Evolutionary conservation across 2,888 invertebrate species (phyloP), one percentile per base, ranked within the genome.

Genomic region (Amblyjoppa proteus): DNA sequence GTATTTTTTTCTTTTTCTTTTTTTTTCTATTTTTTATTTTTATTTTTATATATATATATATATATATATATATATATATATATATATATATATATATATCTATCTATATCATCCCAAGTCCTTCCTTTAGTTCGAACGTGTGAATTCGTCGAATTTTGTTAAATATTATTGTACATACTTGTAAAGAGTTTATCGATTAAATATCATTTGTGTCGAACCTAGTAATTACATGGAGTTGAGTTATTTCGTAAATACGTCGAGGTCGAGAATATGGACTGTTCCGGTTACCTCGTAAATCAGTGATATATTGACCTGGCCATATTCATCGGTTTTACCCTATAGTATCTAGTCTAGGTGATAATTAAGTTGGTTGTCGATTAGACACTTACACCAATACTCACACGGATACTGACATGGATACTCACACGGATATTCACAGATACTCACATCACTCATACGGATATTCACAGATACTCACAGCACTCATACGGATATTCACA

Each of bases 121-220:
- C 84, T 75, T 87, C 75, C 76, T 86, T 80, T 66, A 74, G 84
- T 87, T 88, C 84, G 85, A 80, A 85, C 81, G 85, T 82, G 81
- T 78, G 56, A 79, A 81, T 76, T 41, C 80, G 84, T 83, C 85
- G 79, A 85, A 82, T 91, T 92, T 90, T 91, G 91, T 93, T 93
- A 86, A 83, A 87, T 89, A 91, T 79, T 83, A 83, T 92, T 92
- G 92, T 93, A 93, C 87, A 93, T 93, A 93, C 91, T 91, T 93
- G 92, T 93, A 92, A 92, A 93, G 91, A 92, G 88, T 92, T 92
- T 91, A 93, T 91, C 89, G 85, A 93, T 92, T 92, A 92, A 92
- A 93, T 91, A 91, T 91, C 41, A 75, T 75, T 82, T 80, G 70
- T 84, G 81, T 82, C 84, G 76, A 78, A 80, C 31, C 68, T 45